These are phyloP conservation scores for Rhea americana DNA, from an alignment of 2,113 vertebrate genomes.

Conservation along the genomic window DNA sequence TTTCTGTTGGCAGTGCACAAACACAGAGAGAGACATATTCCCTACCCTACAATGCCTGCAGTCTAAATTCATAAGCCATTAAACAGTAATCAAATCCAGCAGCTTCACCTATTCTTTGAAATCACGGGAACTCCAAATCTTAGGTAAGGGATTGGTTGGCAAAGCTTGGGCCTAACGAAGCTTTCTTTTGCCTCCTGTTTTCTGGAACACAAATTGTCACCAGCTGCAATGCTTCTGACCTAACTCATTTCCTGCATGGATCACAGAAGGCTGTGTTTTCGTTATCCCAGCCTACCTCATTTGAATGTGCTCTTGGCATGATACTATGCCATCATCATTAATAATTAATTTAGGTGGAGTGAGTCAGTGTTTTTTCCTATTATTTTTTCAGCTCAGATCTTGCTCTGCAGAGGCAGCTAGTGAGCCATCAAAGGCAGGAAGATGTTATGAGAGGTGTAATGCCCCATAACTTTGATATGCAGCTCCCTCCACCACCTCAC, in stretches of 20 bases:
- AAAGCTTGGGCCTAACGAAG: background rate
- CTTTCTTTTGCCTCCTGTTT: background rate
- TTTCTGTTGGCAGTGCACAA: background rate
- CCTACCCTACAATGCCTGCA: background rate
- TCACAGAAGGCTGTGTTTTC: constrained; percentile 2
- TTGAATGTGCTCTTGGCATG: background rate
- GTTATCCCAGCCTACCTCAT: background rate
- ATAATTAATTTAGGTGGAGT: constrained; percentile 12
- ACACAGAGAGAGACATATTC: background rate
- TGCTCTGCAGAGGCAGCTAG: constrained; percentile 37
- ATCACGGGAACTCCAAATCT: background rate
- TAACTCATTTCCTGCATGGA: background rate
- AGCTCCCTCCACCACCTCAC: background rate
- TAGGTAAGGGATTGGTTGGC: background rate
- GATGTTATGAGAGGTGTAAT: background rate
- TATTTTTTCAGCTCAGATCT: background rate
- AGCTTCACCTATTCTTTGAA: background rate
- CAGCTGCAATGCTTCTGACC: background rate
- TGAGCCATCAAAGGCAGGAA: constrained; percentile 37
- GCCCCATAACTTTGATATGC: constrained; percentile 14
- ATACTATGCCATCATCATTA: background rate
- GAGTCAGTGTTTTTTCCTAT: background rate
- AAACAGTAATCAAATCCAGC: background rate
- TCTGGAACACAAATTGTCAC: background rate
- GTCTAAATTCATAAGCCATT: background rate